Evolutionary conservation across 2,888 invertebrate species (phyloP).

Genomic region (Cheiracanthium punctorium): DNA sequence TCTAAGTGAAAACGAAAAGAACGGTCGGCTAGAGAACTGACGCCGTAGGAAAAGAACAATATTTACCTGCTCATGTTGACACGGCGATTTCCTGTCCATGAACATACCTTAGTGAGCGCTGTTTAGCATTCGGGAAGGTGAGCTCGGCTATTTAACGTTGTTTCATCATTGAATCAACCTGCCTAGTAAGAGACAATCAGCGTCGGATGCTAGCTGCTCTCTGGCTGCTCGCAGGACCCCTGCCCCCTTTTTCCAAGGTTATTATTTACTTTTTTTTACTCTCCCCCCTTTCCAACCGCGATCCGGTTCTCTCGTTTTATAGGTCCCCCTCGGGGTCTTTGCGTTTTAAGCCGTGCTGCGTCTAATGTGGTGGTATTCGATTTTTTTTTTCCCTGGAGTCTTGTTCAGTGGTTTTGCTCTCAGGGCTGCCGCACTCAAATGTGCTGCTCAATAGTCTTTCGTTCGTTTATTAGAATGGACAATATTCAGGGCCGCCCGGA

Average conservation of each 20-base stretch:
- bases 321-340: slow-evolving; percentile 33
- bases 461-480: too few relatives aligned
- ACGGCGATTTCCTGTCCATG: not conserved
- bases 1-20: too few relatives aligned
- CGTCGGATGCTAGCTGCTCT: slow-evolving; percentile 26
- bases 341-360: slow-evolving; percentile 44
- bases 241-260: slow-evolving; percentile 59
- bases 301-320: slow-evolving; percentile 66
- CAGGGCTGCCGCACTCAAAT: not conserved
- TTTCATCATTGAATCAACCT: slow-evolving; percentile 49
- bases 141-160: not conserved
- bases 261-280: slow-evolving; percentile 49
- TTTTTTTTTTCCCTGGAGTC: slow-evolving; percentile 31
- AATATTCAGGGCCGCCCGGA: too few relatives aligned
- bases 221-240: slow-evolving; percentile 32
- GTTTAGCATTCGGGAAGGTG: not conserved
- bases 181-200: slow-evolving; percentile 21
- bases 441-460: not conserved
- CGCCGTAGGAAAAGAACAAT: too few relatives aligned
- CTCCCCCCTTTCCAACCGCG: slow-evolving; percentile 25
- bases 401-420: not conserved
- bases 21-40: too few relatives aligned
- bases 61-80: not conserved
- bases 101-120: not conserved
- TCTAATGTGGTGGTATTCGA: slow-evolving; percentile 39